phyloP scores from a whole-genome alignment of 2,888 invertebrate species.

The Drosophila demipolita region DNA sequence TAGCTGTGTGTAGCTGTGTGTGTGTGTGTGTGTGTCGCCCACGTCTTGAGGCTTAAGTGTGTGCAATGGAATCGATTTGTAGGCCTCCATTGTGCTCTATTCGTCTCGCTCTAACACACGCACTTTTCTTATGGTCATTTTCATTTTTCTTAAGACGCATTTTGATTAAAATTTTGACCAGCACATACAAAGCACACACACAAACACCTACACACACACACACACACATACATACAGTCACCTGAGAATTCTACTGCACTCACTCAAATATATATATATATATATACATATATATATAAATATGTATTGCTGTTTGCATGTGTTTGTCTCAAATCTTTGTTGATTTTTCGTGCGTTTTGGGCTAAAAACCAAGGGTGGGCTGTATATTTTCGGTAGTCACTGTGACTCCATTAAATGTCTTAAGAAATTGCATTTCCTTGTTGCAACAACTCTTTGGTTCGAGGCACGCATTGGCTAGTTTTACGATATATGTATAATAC shows the following conservation, averaged over 20 bases:
- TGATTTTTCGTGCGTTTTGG: conserved; percentile 27
- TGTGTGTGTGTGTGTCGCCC: conserved; percentile 18
- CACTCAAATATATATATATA: conserved; percentile 10
- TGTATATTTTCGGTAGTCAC: conserved; percentile 18
- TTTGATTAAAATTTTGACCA: conserved; percentile 77
- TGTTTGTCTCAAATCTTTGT: conserved; percentile 23
- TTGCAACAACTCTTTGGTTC: conserved; percentile 42
- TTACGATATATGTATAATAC: conserved; percentile 26
- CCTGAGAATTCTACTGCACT: conserved; percentile 31
- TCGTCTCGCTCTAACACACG: conserved; percentile 61
- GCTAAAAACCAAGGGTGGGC: conserved; percentile 1
- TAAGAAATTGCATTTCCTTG: conserved; percentile 76
- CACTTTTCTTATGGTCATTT: conserved; percentile 35
- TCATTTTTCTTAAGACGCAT: conserved; percentile 76
- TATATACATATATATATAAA: conserved; percentile 4
- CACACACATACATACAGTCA: conserved; percentile 10
- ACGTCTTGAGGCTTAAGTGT: conserved; percentile 64
- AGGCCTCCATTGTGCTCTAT: conserved; percentile 41
- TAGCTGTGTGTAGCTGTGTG: conserved; percentile 2
- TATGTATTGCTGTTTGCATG: neutral
- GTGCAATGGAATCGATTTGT: conserved; percentile 68
- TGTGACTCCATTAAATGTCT: conserved; percentile 60
- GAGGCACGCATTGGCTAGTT: conserved; percentile 13
- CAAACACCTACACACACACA: conserved; percentile 13
- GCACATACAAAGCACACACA: conserved; percentile 16